Conservation (phyloP, 2,113 vertebrate species). For the Okapia johnstoni region DNA sequence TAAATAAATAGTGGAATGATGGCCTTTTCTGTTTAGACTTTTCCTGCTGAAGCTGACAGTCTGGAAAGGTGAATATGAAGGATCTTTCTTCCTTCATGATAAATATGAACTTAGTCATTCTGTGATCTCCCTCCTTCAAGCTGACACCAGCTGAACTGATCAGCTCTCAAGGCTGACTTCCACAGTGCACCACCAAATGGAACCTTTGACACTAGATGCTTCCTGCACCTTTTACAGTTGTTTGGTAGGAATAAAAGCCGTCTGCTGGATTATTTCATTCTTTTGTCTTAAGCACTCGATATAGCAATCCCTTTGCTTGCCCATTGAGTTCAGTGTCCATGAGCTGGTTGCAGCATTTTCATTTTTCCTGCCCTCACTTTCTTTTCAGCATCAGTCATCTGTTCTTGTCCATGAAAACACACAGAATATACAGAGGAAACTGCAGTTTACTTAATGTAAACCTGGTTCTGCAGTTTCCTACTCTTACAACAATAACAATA, state of each 20-base stretch:
- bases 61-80: neutral
- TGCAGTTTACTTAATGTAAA: slow-evolving; percentile 7
- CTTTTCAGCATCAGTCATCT: neutral
- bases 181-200: neutral
- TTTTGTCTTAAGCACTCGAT: neutral
- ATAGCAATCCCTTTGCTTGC: neutral
- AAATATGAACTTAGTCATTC: neutral
- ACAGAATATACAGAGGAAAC: slow-evolving; percentile 31
- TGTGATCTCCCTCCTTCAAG: neutral
- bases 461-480: neutral
- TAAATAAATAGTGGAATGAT: neutral
- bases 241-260: neutral
- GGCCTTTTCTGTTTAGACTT: neutral
- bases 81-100: neutral
- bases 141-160: neutral
- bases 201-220: neutral
- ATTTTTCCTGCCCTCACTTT: neutral
- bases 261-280: neutral
- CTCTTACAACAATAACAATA: slow-evolving; percentile 6
- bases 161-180: neutral
- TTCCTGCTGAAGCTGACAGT: neutral
- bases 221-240: neutral
- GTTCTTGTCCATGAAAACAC: neutral
- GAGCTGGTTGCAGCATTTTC: neutral
- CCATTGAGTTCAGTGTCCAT: neutral